Evolutionary conservation across 2,797 vertebrate genomes (phyloP).

Genomic region (Pteronotus mesoamericanus): DNA sequence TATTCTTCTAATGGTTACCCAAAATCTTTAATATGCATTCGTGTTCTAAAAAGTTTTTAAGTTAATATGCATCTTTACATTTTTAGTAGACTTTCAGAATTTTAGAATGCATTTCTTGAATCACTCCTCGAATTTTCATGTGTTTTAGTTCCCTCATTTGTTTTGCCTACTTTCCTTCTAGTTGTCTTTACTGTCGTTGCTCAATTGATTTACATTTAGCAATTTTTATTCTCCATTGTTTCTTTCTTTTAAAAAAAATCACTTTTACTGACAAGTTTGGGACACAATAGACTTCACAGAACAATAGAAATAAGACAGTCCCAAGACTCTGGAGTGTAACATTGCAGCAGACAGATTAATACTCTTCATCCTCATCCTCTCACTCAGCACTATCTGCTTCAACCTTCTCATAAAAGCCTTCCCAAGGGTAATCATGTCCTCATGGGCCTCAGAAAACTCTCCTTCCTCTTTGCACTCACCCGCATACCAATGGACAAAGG

Average conservation of each 20-base stretch:
- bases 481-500: too few species aligned
- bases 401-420: not conserved
- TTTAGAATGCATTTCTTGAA: not conserved
- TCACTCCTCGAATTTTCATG: not conserved
- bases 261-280: not conserved
- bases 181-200: not conserved
- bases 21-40: not conserved
- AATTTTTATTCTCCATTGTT: not conserved
- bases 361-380: not conserved
- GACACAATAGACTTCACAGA: not conserved
- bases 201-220: not conserved
- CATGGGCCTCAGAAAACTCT: too few species aligned
- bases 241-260: not conserved
- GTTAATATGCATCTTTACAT: not conserved
- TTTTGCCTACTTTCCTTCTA: not conserved
- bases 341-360: not conserved
- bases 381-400: not conserved
- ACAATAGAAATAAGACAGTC: not conserved
- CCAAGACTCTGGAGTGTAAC: not conserved
- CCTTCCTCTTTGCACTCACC: too few species aligned
- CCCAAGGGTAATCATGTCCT: too few species aligned
- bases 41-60: not conserved
- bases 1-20: not conserved
- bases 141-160: not conserved
- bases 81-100: not conserved